Base-by-base conservation (phyloP, 2,113 vertebrate genomes). In the Colinus virginianus region DNA sequence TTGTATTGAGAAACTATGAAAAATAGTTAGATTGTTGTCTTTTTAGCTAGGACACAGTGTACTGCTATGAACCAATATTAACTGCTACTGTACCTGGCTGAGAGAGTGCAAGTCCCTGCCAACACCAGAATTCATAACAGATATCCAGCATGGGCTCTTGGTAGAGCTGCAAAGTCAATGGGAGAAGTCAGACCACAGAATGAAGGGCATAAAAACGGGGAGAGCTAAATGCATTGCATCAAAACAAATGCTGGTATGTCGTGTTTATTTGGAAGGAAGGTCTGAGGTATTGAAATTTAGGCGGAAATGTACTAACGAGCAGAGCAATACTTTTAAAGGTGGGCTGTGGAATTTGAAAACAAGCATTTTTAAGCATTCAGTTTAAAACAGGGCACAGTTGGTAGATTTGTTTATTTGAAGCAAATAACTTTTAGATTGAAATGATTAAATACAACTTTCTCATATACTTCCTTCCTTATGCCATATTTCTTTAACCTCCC, bases 141-240 rank as follows among this genome's bases (percentile, higher is more conserved):
- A 48, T 82, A 8, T 45, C 80, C 5, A 3, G 32, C 34, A 42
- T 2, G 7, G 0, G 7, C 69, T n/a, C 42, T 43, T 32, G 12
- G 66, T 58, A 77, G 43, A 28, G 17, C n/a, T 26, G n/a, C 13
- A 13, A 17, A 56, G 15, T n/a, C 43, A 12, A 2, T 92, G 64
- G 26, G 63, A 20, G 32, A 49, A 59, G 58, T 67, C 5, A 0
- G 5, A 4, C n/a, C 62, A 17, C 16, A 51, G 43, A 56, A 42
- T 0, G 0, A n/a, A 58, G 30, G 3, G 9, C 7, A 10, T 36
- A 9, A 74, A 89, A 42, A 16, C n/a, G 17, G 45, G 8, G 40
- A 18, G 16, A 21, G 59, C 36, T 76, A 8, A 70, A 40, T 32
- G 32, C 9, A 17, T 40, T 66, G 32, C 62, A 23, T 58, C 53